Evolutionary conservation across 2,888 invertebrate species (phyloP), one percentile per base, ranked within the genome.

Genomic region (Drosophila ustulata): DNA sequence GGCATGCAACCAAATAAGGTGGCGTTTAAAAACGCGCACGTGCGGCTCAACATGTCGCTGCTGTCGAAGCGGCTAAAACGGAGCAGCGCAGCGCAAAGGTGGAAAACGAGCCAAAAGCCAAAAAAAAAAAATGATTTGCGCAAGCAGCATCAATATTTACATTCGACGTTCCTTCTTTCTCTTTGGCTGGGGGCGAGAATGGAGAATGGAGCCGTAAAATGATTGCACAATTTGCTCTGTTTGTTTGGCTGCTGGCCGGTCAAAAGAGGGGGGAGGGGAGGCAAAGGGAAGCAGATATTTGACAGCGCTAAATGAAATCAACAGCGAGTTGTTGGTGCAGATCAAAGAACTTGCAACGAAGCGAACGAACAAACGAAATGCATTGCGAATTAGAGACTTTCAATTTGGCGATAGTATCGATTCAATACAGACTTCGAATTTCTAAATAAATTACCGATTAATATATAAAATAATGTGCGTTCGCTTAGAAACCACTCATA

Each of bases 21-120:
- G 72, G 71, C 76, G 80, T 80, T 85, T 82, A 57, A 71, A 80
- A 78, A 50, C 66, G 78, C 71, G 50, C 58, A 82, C 82, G 86
- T 82, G 78, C 47, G 53, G 3, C 28, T 28, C 45, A 4, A 18
- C 26, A 18, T 37, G n/a, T 37, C 37, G 37, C n/a, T 37, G 37
- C 11, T 37, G n/a, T n/a, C n/a, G 6, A 41, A 32, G 8, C 13
- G 34, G 34, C 34, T 34, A 34, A 34, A 34, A 9, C 5, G 9
- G 6, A 30, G 8, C 43, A 37, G 11, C 18, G 57, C n/a, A n/a
- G n/a, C n/a, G 9, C 3, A 23, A 13, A 13, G n/a, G n/a, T 30
- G 8, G 3, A 3, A 2, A n/a, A 3, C 2, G 23, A 25, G 13
- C n/a, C 8, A 5, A 13, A 9, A 18, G 18, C 18, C 18, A 32